Evolutionary conservation across 1,140 invertebrate genomes (phyloP).

Genomic region (Hetaerina americana): DNA sequence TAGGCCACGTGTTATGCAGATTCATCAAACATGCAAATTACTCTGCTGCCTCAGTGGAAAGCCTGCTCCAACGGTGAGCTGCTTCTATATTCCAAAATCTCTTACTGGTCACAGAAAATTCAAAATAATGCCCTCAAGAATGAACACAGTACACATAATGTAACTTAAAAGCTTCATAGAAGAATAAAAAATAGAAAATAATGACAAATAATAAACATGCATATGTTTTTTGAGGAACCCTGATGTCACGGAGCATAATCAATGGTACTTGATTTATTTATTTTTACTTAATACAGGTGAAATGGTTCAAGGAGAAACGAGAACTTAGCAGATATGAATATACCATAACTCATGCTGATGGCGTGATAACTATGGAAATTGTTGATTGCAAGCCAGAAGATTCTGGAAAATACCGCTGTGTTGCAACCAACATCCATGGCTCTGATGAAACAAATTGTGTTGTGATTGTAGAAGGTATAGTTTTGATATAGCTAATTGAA

Average conservation of each 20-base stretch:
- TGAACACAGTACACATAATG: too few species aligned
- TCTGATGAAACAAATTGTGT: slow-evolving; percentile 88
- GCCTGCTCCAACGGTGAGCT: slow-evolving; percentile 73
- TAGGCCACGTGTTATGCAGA: slow-evolving; percentile 94
- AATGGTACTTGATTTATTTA: too few species aligned
- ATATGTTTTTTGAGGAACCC: slow-evolving; percentile 12
- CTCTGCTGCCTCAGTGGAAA: slow-evolving; percentile 90
- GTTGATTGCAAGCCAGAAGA: slow-evolving; percentile 85
- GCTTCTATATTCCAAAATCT: slow-evolving; percentile 4
- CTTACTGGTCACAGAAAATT: slow-evolving; percentile 4
- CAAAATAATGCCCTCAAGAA: neutral
- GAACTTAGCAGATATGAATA: slow-evolving; percentile 86
- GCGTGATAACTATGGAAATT: slow-evolving; percentile 94
- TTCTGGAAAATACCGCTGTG: slow-evolving; percentile 89
- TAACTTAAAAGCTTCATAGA: too few species aligned
- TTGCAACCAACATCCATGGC: slow-evolving; percentile 84
- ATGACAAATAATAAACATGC: neutral
- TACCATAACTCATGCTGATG: slow-evolving; percentile 75
- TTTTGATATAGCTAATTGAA: too few species aligned
- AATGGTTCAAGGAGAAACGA: slow-evolving; percentile 84
- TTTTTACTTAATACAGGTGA: slow-evolving; percentile 41
- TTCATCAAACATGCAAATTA: slow-evolving; percentile 88
- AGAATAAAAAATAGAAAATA: neutral
- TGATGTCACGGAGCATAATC: too few species aligned
- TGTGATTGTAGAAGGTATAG: slow-evolving; percentile 93